Conservation (phyloP, 2,113 vertebrate genomes). For the Mastomys natalensis region DNA sequence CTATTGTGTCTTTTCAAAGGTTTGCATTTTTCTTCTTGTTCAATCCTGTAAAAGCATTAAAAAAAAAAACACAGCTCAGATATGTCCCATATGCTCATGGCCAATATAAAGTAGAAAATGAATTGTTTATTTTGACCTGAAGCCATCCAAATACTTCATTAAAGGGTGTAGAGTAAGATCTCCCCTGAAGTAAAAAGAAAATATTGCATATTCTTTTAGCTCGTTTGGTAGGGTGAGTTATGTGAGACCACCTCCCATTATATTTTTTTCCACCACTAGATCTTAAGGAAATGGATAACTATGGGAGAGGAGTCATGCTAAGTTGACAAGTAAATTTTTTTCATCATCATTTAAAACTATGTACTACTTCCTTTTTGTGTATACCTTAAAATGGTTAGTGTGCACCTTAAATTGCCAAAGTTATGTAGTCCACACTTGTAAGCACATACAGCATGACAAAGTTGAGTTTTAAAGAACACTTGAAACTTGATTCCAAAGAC, state of each 20-base stretch:
- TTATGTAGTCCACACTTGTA: not conserved
- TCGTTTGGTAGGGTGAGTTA: not conserved
- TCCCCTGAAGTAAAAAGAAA: not conserved
- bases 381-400: not conserved
- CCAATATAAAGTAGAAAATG: not conserved
- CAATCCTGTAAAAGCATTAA: not conserved
- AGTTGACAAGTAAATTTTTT: not conserved
- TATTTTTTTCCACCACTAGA: conserved; percentile 30
- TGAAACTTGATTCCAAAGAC: not conserved
- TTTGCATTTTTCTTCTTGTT: conserved; percentile 33
- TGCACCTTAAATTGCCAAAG: not conserved
- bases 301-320: conserved; percentile 1
- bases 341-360: conserved; percentile 33
- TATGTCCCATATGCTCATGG: not conserved
- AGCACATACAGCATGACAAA: not conserved
- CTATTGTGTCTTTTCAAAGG: conserved; percentile 39
- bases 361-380: not conserved
- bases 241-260: not conserved
- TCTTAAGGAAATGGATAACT: conserved; percentile 46
- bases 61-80: conserved; percentile 9
- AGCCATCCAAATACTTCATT: not conserved
- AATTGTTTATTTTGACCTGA: conserved; percentile 52
- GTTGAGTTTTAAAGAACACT: conserved; percentile 5
- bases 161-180: not conserved
- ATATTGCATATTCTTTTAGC: not conserved